Evolutionary conservation across 2,113 vertebrate species (phyloP), one percentile per base, ranked within the genome.

Genomic region (Elephas maximus): DNA sequence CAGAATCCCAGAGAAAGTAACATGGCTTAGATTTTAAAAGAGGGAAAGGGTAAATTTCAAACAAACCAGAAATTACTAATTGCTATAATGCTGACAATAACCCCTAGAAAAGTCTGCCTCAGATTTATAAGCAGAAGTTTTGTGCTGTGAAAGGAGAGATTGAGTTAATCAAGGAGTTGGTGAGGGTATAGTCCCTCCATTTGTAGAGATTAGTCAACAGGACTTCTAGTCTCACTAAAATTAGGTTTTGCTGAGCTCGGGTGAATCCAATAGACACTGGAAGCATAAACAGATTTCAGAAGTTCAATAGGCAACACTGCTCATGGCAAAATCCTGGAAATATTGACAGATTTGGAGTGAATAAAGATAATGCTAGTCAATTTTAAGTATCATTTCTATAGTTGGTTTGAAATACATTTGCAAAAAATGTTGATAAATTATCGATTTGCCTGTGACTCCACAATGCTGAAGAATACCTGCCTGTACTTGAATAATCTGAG

Each of bases 301-400:
- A 62, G 6, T 84, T 94, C 78, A 91, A 3, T 48, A 57, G 57
- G 6, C 41, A 79, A 37, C 14, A 60, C 0, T 48, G 14, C 23
- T 90, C 2, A 24, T 89, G 60, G 44, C 20, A 83, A 74, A 77
- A 12, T 88, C 80, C 0, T 7, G 33, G 12, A 94, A 92, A 37
- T 84, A 71, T 3, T 96, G 30, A 96, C 51, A 92, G 24, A 71
- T 69, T 73, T 84, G 41, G 2, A 65, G 21, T 89, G 53, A 91
- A 45, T 84, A 62, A 88, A 88, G 20, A 57, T 94, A 74, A 74
- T 3, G 37, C 18, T 45, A 44, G 44, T 1, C 1, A n/a, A 51
- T 65, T 5, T 45, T 74, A 53, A 74, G 73, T 73, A 79, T 53
- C 4, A 5, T 77, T 69, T 33, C 51, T 79, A 8, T 18, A 53